Evolutionary conservation across 2,888 invertebrate genomes (phyloP).

Genomic region (Proisotoma minuta): DNA sequence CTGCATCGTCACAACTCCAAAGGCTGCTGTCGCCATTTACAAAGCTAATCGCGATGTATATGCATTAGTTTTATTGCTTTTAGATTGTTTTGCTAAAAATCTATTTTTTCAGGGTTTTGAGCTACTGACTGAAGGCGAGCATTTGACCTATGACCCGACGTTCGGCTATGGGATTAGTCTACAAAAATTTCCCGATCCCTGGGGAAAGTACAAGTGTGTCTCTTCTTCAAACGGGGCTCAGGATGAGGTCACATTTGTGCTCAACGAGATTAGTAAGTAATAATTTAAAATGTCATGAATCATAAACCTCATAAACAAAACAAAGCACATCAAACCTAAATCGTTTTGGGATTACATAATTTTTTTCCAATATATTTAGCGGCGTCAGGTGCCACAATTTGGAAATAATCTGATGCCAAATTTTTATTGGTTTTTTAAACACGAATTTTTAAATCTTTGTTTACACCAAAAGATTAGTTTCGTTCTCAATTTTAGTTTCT

Average conservation of each 20-base stretch:
- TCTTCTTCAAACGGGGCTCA: slow-evolving; percentile 13
- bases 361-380: too few relatives aligned
- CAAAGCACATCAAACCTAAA: too few relatives aligned
- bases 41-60: slow-evolving; percentile 27
- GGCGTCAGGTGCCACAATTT: too few relatives aligned
- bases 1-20: slow-evolving; percentile 37
- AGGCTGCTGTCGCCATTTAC: slow-evolving; percentile 37
- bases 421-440: too few relatives aligned
- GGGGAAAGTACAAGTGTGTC: slow-evolving; percentile 40
- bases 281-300: too few relatives aligned
- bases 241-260: background rate
- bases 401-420: too few relatives aligned
- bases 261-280: slow-evolving; percentile 24
- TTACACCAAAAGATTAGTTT: too few relatives aligned
- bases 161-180: slow-evolving; percentile 30
- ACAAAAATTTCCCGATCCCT: slow-evolving; percentile 29
- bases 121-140: slow-evolving; percentile 19
- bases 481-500: too few relatives aligned
- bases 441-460: too few relatives aligned
- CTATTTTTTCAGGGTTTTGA: slow-evolving; percentile 22
- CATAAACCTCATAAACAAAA: too few relatives aligned
- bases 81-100: background rate
- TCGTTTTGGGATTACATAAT: too few relatives aligned
- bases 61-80: background rate
- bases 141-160: slow-evolving; percentile 33